Conservation (phyloP, 2,113 vertebrate species). For the Elachura formosa region DNA sequence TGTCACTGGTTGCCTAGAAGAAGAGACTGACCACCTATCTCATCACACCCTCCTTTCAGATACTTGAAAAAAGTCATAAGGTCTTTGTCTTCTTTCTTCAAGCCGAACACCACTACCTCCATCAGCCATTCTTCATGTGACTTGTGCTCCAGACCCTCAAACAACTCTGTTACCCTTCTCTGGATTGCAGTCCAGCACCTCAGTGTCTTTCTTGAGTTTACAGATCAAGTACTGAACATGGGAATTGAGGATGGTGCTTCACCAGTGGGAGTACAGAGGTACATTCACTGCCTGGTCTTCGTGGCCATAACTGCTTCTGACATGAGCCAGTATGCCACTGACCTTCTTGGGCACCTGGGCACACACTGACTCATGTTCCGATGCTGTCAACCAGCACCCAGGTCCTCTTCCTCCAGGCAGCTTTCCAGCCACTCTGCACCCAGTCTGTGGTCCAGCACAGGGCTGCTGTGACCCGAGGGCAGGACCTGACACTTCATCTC, state of each 20-base stretch:
- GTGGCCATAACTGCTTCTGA: background rate
- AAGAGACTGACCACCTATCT: background rate
- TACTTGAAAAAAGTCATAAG: background rate
- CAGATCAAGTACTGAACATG: background rate
- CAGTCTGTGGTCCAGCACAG: fast-evolving
- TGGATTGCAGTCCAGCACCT: background rate
- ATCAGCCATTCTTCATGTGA: background rate
- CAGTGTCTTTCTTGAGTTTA: background rate
- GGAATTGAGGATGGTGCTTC: background rate
- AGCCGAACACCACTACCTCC: background rate
- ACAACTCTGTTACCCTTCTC: background rate
- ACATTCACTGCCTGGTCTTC: background rate
- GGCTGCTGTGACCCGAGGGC: background rate
- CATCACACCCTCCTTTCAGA: background rate
- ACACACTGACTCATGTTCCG: fast-evolving
- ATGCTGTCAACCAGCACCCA: background rate
- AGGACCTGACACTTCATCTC: background rate
- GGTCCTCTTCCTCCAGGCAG: background rate
- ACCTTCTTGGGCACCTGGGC: background rate
- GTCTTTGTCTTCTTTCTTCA: background rate
- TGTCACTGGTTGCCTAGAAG: background rate
- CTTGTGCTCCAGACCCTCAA: background rate
- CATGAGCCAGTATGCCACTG: background rate
- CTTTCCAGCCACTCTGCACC: background rate
- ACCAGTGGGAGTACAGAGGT: background rate